Evolutionary conservation across 2,113 vertebrate genomes (phyloP).

Genomic region (Pachyramphus minor): DNA sequence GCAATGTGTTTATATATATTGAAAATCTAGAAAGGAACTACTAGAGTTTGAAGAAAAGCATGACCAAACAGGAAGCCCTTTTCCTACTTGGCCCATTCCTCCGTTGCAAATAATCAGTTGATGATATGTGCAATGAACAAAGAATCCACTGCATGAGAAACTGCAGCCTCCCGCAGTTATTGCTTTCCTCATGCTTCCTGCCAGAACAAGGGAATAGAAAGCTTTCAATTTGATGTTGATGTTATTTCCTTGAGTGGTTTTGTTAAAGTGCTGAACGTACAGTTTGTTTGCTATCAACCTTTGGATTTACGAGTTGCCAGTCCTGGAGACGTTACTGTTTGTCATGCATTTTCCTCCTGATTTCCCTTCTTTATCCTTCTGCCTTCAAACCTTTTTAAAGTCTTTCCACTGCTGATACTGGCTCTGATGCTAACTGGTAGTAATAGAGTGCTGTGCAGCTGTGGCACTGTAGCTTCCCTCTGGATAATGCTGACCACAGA

Average conservation of each 20-base stretch:
- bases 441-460: constrained; percentile 43
- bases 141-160: constrained; percentile 38
- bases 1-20: not conserved
- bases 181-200: constrained; percentile 22
- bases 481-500: constrained; percentile 53
- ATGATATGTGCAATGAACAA: constrained; percentile 5
- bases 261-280: constrained; percentile 48
- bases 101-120: not conserved
- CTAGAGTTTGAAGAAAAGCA: not conserved
- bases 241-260: constrained; percentile 48
- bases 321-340: constrained; percentile 34
- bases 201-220: constrained; percentile 31
- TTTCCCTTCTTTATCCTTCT: constrained; percentile 41
- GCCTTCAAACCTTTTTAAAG: constrained; percentile 50
- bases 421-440: constrained; percentile 25
- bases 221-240: constrained; percentile 41
- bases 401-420: not conserved
- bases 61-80: not conserved
- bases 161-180: constrained; percentile 8
- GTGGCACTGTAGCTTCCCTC: not conserved
- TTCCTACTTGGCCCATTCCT: not conserved
- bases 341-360: constrained; percentile 53
- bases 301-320: constrained; percentile 57
- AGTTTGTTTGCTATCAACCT: constrained; percentile 44
- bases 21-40: not conserved